Percentiles rank a stretch among this genome's conserved stretches.
These are phyloP conservation scores for Drosophila stalkeri DNA, from an alignment of 2,888 invertebrate species.

Conservation along the genomic window DNA sequence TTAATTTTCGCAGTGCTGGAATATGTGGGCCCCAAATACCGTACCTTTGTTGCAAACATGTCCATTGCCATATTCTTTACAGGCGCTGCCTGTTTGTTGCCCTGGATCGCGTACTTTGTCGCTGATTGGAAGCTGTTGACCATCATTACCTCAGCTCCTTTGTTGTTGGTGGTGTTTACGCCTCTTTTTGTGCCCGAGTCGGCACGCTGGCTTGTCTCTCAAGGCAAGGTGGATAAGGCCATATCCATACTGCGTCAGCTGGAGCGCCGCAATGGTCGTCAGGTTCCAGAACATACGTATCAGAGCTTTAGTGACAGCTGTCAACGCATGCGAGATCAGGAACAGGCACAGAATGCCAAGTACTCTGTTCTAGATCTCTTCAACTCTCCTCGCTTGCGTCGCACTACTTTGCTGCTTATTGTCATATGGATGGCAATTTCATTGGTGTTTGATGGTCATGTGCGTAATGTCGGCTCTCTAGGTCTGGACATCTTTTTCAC, in stretches of 20 bases:
- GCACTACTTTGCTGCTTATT: slow-evolving; percentile 91
- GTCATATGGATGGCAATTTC: slow-evolving; percentile 96
- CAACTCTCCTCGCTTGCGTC: slow-evolving; percentile 90
- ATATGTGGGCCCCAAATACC: slow-evolving; percentile 95
- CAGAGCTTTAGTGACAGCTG: slow-evolving; percentile 89
- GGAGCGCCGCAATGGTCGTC: slow-evolving; percentile 91
- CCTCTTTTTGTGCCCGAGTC: slow-evolving; percentile 94
- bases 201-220: slow-evolving; percentile 94
- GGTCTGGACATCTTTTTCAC: slow-evolving; percentile 94
- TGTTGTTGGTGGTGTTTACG: slow-evolving; percentile 89
- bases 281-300: slow-evolving; percentile 90
- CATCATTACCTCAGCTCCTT: slow-evolving; percentile 92
- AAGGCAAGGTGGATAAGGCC: slow-evolving; percentile 93
- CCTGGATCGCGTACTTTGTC: slow-evolving; percentile 93
- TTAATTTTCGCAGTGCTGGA: slow-evolving; percentile 89
- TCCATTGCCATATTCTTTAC: slow-evolving; percentile 96
- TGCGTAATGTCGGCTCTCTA: slow-evolving; percentile 93
- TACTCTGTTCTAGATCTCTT: slow-evolving; percentile 94
- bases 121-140: slow-evolving; percentile 92
- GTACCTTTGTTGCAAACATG: slow-evolving; percentile 96
- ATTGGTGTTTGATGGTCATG: slow-evolving; percentile 94
- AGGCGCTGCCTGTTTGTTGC: slow-evolving; percentile 90
- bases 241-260: slow-evolving; percentile 91
- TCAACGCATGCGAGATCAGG: slow-evolving; percentile 88
- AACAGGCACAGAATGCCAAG: slow-evolving; percentile 88